phyloP scores from a whole-genome alignment of 2,888 invertebrate species.

The Cyrtodaria siliqua region DNA sequence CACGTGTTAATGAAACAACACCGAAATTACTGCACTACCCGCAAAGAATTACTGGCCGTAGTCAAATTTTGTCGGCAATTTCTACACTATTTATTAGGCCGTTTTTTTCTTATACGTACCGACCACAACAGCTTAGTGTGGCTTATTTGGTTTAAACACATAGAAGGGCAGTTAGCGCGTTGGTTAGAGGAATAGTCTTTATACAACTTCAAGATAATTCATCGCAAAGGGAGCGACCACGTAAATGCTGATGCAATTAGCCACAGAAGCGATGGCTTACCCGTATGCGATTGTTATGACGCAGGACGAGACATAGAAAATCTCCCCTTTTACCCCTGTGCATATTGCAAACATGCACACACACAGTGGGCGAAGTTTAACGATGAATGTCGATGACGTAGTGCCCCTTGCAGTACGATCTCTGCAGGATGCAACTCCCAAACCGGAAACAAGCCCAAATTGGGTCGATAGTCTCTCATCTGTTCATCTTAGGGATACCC shows the following conservation, averaged over 20 bases:
- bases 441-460: too few species aligned
- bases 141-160: too few species aligned
- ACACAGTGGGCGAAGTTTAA: too few species aligned
- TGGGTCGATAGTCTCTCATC: neutral
- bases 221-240: neutral
- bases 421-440: neutral
- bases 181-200: slow-evolving; percentile 9
- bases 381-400: slow-evolving; percentile 17
- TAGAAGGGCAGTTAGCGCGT: too few species aligned
- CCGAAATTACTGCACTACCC: neutral
- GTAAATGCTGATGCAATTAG: neutral
- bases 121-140: too few species aligned
- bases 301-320: neutral
- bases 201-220: too few species aligned
- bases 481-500: neutral
- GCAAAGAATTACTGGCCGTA: neutral
- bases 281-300: too few species aligned
- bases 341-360: slow-evolving; percentile 6
- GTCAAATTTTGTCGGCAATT: too few species aligned
- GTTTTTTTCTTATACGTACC: too few species aligned
- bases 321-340: neutral
- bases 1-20: too few species aligned
- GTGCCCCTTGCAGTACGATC: slow-evolving; percentile 8
- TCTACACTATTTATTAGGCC: too few species aligned
- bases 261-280: neutral